Percentiles rank a stretch among this genome's conserved stretches.
Conservation (phyloP, 2,113 vertebrate species). For the Cygnus atratus region DNA sequence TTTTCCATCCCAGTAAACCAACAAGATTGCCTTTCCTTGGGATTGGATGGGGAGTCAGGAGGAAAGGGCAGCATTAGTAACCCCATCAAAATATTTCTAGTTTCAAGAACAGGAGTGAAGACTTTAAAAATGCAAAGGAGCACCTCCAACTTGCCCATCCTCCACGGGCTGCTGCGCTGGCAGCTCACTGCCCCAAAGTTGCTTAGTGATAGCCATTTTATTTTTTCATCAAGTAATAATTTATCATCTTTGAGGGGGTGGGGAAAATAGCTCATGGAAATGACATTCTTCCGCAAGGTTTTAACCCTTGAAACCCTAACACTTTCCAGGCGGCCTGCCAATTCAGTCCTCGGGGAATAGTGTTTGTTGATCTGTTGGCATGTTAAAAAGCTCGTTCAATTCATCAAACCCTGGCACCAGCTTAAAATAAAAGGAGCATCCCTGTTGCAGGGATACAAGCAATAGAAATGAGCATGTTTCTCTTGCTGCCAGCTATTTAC, state of each 20-base stretch:
- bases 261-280: slow-evolving; percentile 26
- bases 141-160: background rate
- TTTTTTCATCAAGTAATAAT: slow-evolving; percentile 20
- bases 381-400: background rate
- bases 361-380: background rate
- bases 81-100: background rate
- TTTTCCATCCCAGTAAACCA: background rate
- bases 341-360: background rate
- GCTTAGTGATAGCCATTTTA: background rate
- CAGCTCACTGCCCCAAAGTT: background rate
- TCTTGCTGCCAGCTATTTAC: background rate
- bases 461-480: accelerated
- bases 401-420: background rate
- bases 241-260: slow-evolving; percentile 34
- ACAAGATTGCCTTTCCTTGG: accelerated
- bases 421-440: background rate
- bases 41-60: background rate
- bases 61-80: background rate
- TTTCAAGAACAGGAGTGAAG: background rate
- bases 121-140: background rate
- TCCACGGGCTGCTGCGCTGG: background rate
- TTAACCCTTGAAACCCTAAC: slow-evolving; percentile 44
- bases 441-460: background rate
- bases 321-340: slow-evolving; percentile 36
- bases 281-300: slow-evolving; percentile 38